Conservation (phyloP, 2,113 vertebrate species). For the Neolamprologus ventralis region DNA sequence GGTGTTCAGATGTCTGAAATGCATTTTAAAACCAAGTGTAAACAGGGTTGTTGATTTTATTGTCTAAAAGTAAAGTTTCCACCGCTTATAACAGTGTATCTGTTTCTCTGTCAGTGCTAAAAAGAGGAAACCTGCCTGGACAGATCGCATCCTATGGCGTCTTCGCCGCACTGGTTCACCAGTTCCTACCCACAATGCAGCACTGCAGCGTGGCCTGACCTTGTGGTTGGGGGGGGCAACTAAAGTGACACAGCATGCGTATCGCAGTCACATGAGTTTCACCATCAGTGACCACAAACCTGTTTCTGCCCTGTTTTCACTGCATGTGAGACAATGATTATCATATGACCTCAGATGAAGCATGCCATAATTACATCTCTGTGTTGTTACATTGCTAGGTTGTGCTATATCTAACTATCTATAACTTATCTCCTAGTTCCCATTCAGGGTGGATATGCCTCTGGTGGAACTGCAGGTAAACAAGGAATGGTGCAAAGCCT, state of each 20-base stretch:
- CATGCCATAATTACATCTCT: neutral
- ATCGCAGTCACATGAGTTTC: slow-evolving; percentile 93
- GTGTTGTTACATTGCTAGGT: neutral
- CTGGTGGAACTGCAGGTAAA: slow-evolving; percentile 81
- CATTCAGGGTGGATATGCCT: slow-evolving; percentile 79
- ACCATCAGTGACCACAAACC: slow-evolving; percentile 95
- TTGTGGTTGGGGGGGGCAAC: slow-evolving; percentile 70
- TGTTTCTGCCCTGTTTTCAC: slow-evolving; percentile 83
- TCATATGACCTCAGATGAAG: neutral
- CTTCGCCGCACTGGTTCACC: slow-evolving; percentile 76
- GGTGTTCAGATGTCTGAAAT: neutral
- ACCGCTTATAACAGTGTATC: neutral
- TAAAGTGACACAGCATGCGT: slow-evolving; percentile 82
- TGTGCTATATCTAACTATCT: neutral
- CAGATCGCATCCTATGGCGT: slow-evolving; percentile 95
- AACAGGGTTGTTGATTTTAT: neutral
- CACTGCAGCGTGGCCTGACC: slow-evolving; percentile 65
- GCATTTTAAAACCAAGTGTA: neutral
- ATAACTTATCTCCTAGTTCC: slow-evolving; percentile 72
- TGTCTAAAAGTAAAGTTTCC: neutral
- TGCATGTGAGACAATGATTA: slow-evolving; percentile 75
- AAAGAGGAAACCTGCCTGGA: slow-evolving; percentile 97
- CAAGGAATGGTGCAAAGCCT: slow-evolving; percentile 84
- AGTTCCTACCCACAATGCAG: slow-evolving; percentile 69
- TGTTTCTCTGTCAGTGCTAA: slow-evolving; percentile 74